Percentiles rank a stretch among this genome's conserved stretches.
phyloP scores from a whole-genome alignment of 1,140 invertebrate species.

The Heliothis subflexa region DNA sequence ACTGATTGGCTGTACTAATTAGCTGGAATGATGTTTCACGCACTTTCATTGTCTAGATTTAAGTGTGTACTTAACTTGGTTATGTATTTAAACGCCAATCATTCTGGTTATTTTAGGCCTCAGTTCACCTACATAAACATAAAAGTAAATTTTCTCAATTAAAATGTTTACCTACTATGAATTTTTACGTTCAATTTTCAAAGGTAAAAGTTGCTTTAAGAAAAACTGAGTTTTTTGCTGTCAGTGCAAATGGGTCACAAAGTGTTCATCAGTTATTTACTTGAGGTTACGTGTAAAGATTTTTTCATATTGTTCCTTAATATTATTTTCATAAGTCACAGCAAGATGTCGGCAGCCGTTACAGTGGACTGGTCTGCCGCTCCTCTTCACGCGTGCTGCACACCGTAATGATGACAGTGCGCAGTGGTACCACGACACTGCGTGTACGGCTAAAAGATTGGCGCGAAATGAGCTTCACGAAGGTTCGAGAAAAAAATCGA shows the following conservation, averaged over 20 bases:
- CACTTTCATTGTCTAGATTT: background rate
- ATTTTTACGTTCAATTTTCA: no score
- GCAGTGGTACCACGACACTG: background rate
- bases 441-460: background rate
- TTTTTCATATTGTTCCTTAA: background rate
- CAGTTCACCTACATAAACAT: no score
- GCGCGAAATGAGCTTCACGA: background rate
- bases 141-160: no score
- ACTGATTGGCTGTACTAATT: slow-evolving; percentile 7
- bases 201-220: no score
- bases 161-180: no score
- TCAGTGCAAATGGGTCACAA: no score
- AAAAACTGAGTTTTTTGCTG: no score
- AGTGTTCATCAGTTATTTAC: no score
- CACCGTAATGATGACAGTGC: slow-evolving; percentile 47
- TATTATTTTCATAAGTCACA: background rate
- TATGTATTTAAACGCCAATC: background rate
- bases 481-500: no score
- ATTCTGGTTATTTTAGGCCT: no score
- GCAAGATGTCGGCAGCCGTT: slow-evolving; percentile 16
- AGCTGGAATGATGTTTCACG: background rate
- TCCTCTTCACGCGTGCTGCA: slow-evolving; percentile 52
- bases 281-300: no score
- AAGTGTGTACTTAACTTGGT: background rate
- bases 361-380: slow-evolving; percentile 43